These are phyloP conservation scores for Paedocypris micromegethes DNA, from an alignment of 2,797 vertebrate genomes.

Conservation along the genomic window DNA sequence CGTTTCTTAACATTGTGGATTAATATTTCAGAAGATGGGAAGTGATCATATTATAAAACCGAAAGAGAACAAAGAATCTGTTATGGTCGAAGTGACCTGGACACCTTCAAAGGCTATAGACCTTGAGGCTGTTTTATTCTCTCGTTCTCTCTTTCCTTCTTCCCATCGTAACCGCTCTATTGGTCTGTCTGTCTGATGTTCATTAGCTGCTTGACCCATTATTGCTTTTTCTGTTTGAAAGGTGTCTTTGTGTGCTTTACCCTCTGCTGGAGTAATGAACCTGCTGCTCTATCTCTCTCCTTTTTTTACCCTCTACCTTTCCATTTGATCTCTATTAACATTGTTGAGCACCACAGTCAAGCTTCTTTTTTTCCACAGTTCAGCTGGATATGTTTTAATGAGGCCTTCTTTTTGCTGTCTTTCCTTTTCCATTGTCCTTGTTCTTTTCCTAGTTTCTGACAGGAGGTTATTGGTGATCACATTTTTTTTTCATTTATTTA, in stretches of 20 bases:
- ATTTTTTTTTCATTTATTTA: slow-evolving; percentile 68
- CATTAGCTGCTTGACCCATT: slow-evolving; percentile 58
- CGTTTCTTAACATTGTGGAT: no score
- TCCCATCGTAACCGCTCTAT: slow-evolving; percentile 27
- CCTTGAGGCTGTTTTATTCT: slow-evolving; percentile 47
- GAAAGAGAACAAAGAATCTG: slow-evolving; percentile 40
- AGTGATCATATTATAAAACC: slow-evolving; percentile 11
- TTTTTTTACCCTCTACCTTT: slow-evolving; percentile 37
- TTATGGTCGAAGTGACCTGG: slow-evolving; percentile 53
- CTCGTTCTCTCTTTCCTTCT: slow-evolving; percentile 17
- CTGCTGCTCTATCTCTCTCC: background rate
- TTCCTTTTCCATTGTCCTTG: slow-evolving; percentile 51
- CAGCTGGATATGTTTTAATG: slow-evolving; percentile 75
- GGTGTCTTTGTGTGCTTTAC: slow-evolving; percentile 36
- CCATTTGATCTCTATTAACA: slow-evolving; percentile 36
- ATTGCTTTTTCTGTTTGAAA: slow-evolving; percentile 40
- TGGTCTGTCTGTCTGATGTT: slow-evolving; percentile 40
- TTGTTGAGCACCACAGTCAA: slow-evolving; percentile 17
- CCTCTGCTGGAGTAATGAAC: slow-evolving; percentile 30
- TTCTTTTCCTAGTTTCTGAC: slow-evolving; percentile 33
- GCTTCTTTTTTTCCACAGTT: slow-evolving; percentile 8
- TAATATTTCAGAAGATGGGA: no score
- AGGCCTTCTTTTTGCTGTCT: slow-evolving; percentile 65
- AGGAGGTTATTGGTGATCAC: slow-evolving; percentile 48
- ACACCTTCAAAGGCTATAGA: slow-evolving; percentile 57